Percentiles rank a stretch among this genome's conserved stretches.
phyloP scores from a whole-genome alignment of 2,113 vertebrate genomes.

The Macrotus californicus region DNA sequence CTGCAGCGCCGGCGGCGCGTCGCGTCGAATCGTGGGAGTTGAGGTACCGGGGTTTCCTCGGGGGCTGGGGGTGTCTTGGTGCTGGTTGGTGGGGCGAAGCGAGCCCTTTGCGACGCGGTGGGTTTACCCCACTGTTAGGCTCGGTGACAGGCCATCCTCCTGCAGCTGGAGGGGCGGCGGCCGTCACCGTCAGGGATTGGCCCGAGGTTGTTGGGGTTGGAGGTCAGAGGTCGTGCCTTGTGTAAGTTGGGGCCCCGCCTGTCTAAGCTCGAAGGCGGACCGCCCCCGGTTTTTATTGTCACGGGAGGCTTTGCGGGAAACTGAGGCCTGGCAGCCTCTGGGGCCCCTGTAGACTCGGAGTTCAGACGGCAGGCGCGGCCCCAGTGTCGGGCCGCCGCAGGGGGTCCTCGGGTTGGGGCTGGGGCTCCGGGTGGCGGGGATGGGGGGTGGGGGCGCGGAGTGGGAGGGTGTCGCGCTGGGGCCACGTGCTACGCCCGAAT shows the following conservation, averaged over 20 bases:
- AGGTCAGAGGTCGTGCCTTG: background rate
- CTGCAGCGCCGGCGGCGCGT: background rate
- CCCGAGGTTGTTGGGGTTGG: background rate
- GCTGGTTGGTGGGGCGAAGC: fast-evolving
- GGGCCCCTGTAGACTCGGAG: background rate
- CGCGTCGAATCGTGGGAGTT: background rate
- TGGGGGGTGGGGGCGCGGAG: too few species aligned
- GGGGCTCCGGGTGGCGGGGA: background rate
- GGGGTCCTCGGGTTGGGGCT: background rate
- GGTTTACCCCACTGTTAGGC: fast-evolving
- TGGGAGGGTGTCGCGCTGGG: background rate
- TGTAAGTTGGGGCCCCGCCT: background rate
- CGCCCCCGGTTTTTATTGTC: background rate
- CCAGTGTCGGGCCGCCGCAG: background rate
- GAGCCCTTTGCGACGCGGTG: fast-evolving
- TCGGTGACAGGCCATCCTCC: background rate
- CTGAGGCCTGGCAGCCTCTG: background rate
- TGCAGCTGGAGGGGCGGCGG: background rate
- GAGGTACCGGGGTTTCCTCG: background rate
- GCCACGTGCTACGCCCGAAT: fast-evolving
- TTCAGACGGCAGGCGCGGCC: background rate
- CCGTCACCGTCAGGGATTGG: background rate
- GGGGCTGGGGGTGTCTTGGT: background rate
- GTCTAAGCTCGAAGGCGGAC: background rate
- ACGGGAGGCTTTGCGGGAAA: background rate